These are phyloP conservation scores for Acanthopleura granulata DNA, from an alignment of 2,888 invertebrate species.

Conservation along the genomic window DNA sequence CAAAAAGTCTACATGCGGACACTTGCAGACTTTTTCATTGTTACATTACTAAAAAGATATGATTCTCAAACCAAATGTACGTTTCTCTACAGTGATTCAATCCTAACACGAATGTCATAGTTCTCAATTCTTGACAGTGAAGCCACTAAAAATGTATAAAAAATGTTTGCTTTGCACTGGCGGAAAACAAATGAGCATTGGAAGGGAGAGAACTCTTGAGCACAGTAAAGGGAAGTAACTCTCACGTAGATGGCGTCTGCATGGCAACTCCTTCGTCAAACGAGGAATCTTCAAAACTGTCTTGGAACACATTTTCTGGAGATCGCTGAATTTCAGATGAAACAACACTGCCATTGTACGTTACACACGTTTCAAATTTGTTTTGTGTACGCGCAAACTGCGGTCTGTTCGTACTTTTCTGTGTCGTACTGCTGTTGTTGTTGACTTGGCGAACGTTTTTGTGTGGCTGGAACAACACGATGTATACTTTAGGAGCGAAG, in stretches of 20 bases:
- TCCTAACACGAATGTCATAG: too few species aligned
- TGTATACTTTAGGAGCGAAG: conserved; percentile 81
- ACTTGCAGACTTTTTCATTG: too few species aligned
- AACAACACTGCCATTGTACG: conserved; percentile 18
- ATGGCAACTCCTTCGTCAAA: conserved; percentile 46
- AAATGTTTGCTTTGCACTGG: neutral
- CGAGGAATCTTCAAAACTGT: conserved; percentile 50
- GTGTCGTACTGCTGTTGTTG: conserved; percentile 36
- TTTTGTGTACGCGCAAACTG: conserved; percentile 6
- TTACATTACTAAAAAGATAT: too few species aligned
- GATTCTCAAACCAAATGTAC: too few species aligned
- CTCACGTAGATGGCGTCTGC: conserved; percentile 31
- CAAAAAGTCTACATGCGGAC: too few species aligned
- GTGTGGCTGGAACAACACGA: conserved; percentile 81
- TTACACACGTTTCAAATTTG: conserved; percentile 18
- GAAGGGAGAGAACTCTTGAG: neutral
- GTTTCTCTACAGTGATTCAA: too few species aligned
- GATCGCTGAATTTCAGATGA: conserved; percentile 17
- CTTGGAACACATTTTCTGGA: conserved; percentile 48
- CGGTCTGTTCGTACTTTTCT: conserved; percentile 34
- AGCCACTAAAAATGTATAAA: too few species aligned
- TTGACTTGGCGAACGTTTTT: conserved; percentile 78
- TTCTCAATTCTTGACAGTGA: too few species aligned
- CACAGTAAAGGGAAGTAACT: neutral
- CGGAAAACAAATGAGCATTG: neutral